Percentiles rank a stretch among this genome's conserved stretches.
phyloP scores from a whole-genome alignment of 2,888 invertebrate species.

The Ophraella communa region DNA sequence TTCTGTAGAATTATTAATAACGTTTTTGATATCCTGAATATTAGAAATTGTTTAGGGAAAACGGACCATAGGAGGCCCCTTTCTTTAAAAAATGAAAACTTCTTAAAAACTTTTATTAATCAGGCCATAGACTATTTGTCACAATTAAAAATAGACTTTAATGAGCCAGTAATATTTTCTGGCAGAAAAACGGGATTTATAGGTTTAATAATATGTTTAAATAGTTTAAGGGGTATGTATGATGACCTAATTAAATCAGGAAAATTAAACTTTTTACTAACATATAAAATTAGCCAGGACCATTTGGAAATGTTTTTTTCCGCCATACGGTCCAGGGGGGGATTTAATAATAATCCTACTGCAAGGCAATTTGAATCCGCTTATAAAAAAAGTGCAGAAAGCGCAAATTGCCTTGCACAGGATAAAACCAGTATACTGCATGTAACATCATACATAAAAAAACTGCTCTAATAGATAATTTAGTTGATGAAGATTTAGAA shows the following conservation, averaged over 20 bases:
- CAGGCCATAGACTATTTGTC: no score
- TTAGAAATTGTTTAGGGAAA: conserved; percentile 24
- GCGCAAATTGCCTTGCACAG: no score
- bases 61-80: conserved; percentile 22
- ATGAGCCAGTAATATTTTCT: conserved; percentile 21
- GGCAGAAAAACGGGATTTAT: conserved; percentile 34
- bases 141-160: no score
- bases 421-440: no score
- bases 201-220: conserved; percentile 23
- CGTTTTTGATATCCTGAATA: conserved; percentile 35
- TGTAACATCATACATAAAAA: neutral
- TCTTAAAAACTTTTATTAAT: no score
- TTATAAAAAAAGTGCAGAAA: no score
- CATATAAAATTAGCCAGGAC: conserved; percentile 23
- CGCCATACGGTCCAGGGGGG: conserved; percentile 5
- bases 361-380: no score
- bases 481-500: no score
- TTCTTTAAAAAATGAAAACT: no score
- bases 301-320: conserved; percentile 21
- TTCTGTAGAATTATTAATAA: conserved; percentile 28
- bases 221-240: neutral
- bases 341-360: conserved; percentile 17
- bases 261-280: conserved; percentile 10
- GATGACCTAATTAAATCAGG: neutral
- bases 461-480: no score